Base-by-base conservation (phyloP, 2,888 invertebrate genomes). In the Cheilosia soror region DNA sequence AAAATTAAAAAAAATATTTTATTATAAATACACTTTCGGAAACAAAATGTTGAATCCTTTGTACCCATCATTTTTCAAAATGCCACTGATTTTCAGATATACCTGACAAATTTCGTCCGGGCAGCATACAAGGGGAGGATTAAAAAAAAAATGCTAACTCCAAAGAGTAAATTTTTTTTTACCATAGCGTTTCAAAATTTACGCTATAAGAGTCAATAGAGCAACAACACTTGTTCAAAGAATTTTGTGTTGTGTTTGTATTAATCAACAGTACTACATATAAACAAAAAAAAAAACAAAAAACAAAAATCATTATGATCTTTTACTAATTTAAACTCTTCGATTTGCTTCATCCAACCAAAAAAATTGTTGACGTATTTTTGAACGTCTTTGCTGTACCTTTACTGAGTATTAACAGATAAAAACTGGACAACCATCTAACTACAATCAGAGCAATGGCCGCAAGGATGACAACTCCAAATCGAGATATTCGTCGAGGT, bases 31-130 rank as follows among this genome's bases (percentile, higher is more conserved):
- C 75, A 81, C 85, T 85, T 81, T 85, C 81, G 85, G 81, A 81
- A 84, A 85, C 60, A 55, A 84, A 77, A 75, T 82, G 75, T 81
- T 87, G 82, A 85, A 78, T 73, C 75, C 72, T 82, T 80, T 85
- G 81, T 85, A 82, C 85, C 85, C 87, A 82, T 77, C 71, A 87
- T 87, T 88, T 87, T 87, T 88, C 90, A 91, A 91, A 91, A 90
- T 92, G 91, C 91, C 90, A 91, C 91, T 92, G 92, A 92, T 91
- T 92, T 92, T 92, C 92, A 92, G 92, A 92, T 91, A 91, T 91
- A 90, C 90, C 89, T 89, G 90, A 90, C 90, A 91, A 89, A 89
- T 88, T 90, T 90, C 91, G 91, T 91, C 90, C 90, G 90, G 91
- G 91, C 90, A 90, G 91, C 89, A 69, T 44, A 88, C 82, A 85